Base-by-base conservation (phyloP, 2,797 vertebrate genomes). In the Poeciliopsis infans region DNA sequence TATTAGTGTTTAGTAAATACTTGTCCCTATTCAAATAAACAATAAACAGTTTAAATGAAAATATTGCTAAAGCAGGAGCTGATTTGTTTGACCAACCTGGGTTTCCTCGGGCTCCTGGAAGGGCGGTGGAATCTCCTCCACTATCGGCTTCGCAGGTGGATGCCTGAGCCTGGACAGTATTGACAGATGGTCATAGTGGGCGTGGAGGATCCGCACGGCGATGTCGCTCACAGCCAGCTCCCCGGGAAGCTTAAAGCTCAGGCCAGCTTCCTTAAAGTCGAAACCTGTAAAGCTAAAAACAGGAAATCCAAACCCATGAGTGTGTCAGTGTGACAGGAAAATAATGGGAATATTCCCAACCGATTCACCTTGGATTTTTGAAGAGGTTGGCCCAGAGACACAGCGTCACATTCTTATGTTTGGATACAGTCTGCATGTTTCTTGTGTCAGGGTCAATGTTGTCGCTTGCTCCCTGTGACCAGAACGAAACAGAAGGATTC, bases 301-400 rank as follows among this genome's bases (percentile, higher is more conserved):
- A 79, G 33, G 41, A 79, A 33, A 36, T 7, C 61, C 18, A 80
- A 72, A 25, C 5, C 59, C 39, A 36, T 16, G 18, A 68, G n/a
- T 68, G 41, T 23, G 18, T 36, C 59, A 25, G 7, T 31, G 6
- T 4, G n/a, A 8, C 25, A 36, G 10, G n/a, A 7, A 8, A 33
- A 6, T 7, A 36, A 20, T 43, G 3, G 25, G 25, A 7, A 43
- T 11, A 0, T 77, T 46, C 20, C 25, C 36, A 4, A 23, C 61
- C 11, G 28, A 7, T 36, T 59, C 7, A 97, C 98, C 96, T 97
- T 72, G 94, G 89, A 83, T 97, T 97, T 93, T 96, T 98, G 88
- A 95, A 97, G 79, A 99, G 95, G 92, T 99, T 99, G 73, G 96
- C 97, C 98, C 98, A 99, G 64, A 99, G 78, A 82, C 97, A 98